Percentiles rank a stretch among this genome's conserved stretches.
Conservation (phyloP, 2,113 vertebrate genomes). For the Sprattus sprattus region DNA sequence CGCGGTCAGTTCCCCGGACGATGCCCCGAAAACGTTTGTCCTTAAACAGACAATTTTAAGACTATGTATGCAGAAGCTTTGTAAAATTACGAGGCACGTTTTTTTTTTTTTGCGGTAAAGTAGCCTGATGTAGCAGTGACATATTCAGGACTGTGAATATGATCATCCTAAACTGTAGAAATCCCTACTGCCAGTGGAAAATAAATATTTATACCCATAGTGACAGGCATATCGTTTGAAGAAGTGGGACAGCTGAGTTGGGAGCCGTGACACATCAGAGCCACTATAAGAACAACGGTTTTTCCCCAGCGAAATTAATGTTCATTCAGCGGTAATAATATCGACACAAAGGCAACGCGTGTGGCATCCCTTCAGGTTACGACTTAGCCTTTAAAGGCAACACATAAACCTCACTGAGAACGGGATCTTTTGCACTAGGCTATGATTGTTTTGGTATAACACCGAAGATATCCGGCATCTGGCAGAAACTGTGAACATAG, state of each 20-base stretch:
- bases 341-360: background rate
- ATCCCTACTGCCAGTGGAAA: background rate
- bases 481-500: conserved; percentile 12
- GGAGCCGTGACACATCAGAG: background rate
- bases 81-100: background rate
- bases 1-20: background rate
- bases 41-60: background rate
- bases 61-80: background rate
- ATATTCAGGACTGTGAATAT: background rate
- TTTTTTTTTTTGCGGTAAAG: background rate
- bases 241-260: conserved; percentile 3
- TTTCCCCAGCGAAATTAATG: background rate
- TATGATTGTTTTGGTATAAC: conserved; percentile 4
- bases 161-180: background rate
- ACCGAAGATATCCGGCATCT: conserved; percentile 18
- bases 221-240: background rate
- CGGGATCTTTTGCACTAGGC: background rate
- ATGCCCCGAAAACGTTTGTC: background rate
- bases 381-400: background rate
- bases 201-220: background rate
- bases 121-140: background rate
- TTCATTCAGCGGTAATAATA: background rate
- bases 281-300: background rate
- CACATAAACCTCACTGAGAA: background rate
- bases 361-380: background rate